Percentiles rank a stretch among this genome's conserved stretches.
These are phyloP conservation scores for Paralichthys olivaceus DNA, from an alignment of 2,113 vertebrate genomes.

Conservation along the genomic window DNA sequence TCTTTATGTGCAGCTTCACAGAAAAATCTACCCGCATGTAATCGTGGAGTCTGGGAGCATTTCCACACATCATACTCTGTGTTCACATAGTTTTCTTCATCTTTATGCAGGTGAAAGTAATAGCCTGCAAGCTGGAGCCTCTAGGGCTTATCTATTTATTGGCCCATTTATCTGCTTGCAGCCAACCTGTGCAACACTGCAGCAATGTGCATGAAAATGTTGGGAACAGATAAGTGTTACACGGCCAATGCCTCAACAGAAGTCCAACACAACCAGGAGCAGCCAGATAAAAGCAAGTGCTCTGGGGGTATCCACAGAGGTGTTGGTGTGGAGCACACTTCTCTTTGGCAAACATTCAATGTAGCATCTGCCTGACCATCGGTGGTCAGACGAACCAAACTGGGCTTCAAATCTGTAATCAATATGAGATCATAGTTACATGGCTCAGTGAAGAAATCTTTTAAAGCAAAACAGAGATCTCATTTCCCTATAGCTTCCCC, in stretches of 20 bases:
- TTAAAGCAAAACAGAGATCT: constrained; percentile 9
- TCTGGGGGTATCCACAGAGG: constrained; percentile 64
- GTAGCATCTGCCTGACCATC: constrained; percentile 61
- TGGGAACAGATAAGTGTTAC: constrained; percentile 51
- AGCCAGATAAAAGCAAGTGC: constrained; percentile 67
- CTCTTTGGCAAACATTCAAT: constrained; percentile 53
- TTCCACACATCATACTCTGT: not conserved
- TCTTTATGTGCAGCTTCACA: constrained; percentile 50
- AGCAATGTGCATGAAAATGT: constrained; percentile 67
- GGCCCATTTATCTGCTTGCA: constrained; percentile 44
- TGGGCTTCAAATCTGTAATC: constrained; percentile 42
- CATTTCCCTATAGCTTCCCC: constrained; percentile 27
- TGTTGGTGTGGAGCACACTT: constrained; percentile 40
- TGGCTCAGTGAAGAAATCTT: constrained; percentile 36
- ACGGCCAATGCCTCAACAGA: constrained; percentile 63
- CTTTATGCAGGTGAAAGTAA: constrained; percentile 14
- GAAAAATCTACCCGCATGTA: not conserved
- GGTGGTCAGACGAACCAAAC: constrained; percentile 32
- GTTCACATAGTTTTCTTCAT: not conserved
- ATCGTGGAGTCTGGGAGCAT: not conserved
- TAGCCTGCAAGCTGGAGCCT: constrained; percentile 1
- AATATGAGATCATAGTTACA: constrained; percentile 43
- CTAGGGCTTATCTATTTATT: constrained; percentile 43
- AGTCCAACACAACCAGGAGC: constrained; percentile 41
- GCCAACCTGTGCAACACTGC: constrained; percentile 34